Percentiles rank a stretch among this genome's conserved stretches.
These are phyloP conservation scores for Phymorhynchus buccinoides DNA, from an alignment of 1,140 invertebrate genomes.

Conservation along the genomic window DNA sequence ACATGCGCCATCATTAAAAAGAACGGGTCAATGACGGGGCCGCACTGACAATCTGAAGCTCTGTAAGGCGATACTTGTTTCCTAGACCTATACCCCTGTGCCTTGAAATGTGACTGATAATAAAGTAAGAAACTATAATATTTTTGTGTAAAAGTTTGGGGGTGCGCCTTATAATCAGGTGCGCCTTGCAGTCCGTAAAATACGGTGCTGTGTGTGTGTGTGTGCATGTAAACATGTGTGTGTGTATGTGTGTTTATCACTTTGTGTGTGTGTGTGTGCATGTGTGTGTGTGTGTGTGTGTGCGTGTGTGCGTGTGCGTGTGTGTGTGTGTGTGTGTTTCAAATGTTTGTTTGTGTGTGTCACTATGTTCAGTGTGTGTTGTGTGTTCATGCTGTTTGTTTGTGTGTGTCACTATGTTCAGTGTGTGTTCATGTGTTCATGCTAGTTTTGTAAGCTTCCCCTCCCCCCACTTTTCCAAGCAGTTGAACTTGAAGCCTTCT, in stretches of 20 bases:
- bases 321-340: not conserved
- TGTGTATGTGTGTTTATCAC: not conserved
- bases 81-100: too few species aligned
- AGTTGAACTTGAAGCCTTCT: too few species aligned
- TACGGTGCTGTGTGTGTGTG: not conserved
- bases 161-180: not conserved
- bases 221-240: too few species aligned
- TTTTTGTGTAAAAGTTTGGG: too few species aligned
- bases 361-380: too few species aligned
- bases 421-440: not conserved
- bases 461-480: too few species aligned
- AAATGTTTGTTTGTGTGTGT: not conserved
- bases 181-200: not conserved
- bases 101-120: too few species aligned
- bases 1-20: too few species aligned
- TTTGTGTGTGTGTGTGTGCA: not conserved
- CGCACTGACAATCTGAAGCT: too few species aligned
- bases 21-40: too few species aligned
- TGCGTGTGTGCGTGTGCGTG: not conserved
- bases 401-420: not conserved
- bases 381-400: not conserved
- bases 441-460: not conserved
- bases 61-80: too few species aligned
- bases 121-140: too few species aligned
- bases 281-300: not conserved